Base-by-base conservation (phyloP, 1,140 invertebrate species). In the Lepidotrigona ventralis region DNA sequence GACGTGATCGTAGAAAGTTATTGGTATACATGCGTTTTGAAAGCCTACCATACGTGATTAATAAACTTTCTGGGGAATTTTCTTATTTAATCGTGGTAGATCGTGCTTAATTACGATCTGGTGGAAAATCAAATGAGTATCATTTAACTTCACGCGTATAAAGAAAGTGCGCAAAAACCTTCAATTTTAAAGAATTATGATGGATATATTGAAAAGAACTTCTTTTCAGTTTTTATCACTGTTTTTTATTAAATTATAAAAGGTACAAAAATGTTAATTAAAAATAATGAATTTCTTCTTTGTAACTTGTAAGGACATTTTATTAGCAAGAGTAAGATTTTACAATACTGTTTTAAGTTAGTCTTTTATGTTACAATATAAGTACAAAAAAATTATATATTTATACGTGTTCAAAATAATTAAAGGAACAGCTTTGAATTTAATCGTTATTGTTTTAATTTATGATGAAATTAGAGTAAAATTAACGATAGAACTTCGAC, bases 1-100 rank as follows among this genome's bases (percentile, higher is more conserved):
- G 33, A 33, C 26, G n/a, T 64, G 71, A 26, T 76, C 39, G n/a
- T 69, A 78, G 64, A 75, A 81, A 75, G 64, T 78, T 77, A 70
- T 82, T 77, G 74, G 72, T 19, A 76, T 51, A 77, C 74, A 77
- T 53, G 54, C 64, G 33, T 76, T 82, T 76, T 77, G 51, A 82
- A 82, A 77, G 76, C 80, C 72, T 56, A 76, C 51, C 72, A 76
- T 81, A 23, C 23, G 19, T 51, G 53, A 76, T 64, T 81, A 69
- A 58, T 76, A 46, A 29, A 74, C 26, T 46, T 53, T 58, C 64
- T 82, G 76, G 80, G 73, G 73, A 76, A 76, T 82, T 69, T 76
- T 6, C 1, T 51, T 51, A 39, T 17, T 12, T 14, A 1, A 23
- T 26, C 3, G n/a, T 80, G 66, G 77, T 21, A 58, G 3, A 46